Evolutionary conservation across 2,888 invertebrate genomes (phyloP), one percentile per base, ranked within the genome.

Genomic region (Parapristionchus giblindavisi): DNA sequence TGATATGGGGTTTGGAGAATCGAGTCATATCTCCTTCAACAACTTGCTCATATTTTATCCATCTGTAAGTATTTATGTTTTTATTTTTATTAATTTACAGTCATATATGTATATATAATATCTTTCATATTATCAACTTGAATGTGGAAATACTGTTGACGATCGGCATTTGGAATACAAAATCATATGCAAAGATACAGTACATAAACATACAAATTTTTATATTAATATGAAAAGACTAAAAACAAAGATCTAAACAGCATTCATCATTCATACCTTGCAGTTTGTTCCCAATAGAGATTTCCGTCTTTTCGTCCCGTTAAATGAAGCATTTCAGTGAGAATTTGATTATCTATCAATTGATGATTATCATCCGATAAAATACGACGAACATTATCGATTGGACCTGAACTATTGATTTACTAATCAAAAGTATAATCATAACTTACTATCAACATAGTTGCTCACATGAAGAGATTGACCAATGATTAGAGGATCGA

Each of bases 1-100:
- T 90, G 48, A 90, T 90, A 83, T 90, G 89, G 24, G 90, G 90
- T 80, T 90, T 90, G n/a, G 89, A 89, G 89, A 90, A 90, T 54
- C 90, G 83, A 77, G 89, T 89, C n/a, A 90, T 89, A 2, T 89
- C 90, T 77, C 90, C 90, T 82, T 91, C 90, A n/a, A 90, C 90
- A 79, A 89, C 89, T 82, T 90, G 90, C 82, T 91, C 90, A 85
- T 89, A 90, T 80, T 90, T 90, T 43, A 90, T 88, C 90, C 90
- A 90, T 79, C 90, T 90, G 82, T 4, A 82, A 36, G 1, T n/a
- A 17, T n/a, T n/a, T n/a, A n/a, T n/a, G n/a, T n/a, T n/a, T n/a
- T n/a, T n/a, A n/a, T n/a, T n/a, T n/a, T n/a, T n/a, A n/a, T n/a
- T n/a, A n/a, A n/a, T n/a, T n/a, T n/a, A n/a, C n/a, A n/a, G n/a